phyloP scores from a whole-genome alignment of 2,113 vertebrate genomes.

The Cochlearius cochlearius region DNA sequence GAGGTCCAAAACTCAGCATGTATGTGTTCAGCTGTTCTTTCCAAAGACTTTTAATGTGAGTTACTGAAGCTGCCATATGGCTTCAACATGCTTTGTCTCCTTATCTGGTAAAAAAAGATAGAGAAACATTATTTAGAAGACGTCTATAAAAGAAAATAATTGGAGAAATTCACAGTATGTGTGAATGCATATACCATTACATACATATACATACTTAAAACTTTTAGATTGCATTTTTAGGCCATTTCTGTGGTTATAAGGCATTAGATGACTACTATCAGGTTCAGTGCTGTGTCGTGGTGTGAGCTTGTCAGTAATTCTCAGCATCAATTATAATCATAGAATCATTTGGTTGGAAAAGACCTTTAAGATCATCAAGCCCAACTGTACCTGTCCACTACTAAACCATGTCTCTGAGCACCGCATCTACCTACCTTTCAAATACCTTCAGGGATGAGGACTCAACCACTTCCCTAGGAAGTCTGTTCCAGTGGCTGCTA shows the following conservation, averaged over 20 bases:
- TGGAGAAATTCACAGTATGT: not conserved
- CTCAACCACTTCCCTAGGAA: too few species aligned
- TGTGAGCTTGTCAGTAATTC: not conserved
- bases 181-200: not conserved
- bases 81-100: not conserved
- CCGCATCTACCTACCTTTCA: too few species aligned
- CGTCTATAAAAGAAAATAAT: not conserved
- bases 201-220: not conserved
- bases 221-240: not conserved
- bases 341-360: too few species aligned
- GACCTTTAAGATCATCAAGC: too few species aligned
- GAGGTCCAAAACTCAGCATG: not conserved
- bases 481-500: too few species aligned
- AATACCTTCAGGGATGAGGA: too few species aligned
- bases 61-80: not conserved
- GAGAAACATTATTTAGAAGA: not conserved
- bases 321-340: not conserved
- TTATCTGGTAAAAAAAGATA: not conserved
- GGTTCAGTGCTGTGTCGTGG: not conserved
- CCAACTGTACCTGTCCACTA: too few species aligned
- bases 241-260: not conserved
- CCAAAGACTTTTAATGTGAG: not conserved
- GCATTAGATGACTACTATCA: not conserved
- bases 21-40: not conserved
- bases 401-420: not conserved